phyloP scores from a whole-genome alignment of 2,888 invertebrate genomes.

The Sycophila texana region DNA sequence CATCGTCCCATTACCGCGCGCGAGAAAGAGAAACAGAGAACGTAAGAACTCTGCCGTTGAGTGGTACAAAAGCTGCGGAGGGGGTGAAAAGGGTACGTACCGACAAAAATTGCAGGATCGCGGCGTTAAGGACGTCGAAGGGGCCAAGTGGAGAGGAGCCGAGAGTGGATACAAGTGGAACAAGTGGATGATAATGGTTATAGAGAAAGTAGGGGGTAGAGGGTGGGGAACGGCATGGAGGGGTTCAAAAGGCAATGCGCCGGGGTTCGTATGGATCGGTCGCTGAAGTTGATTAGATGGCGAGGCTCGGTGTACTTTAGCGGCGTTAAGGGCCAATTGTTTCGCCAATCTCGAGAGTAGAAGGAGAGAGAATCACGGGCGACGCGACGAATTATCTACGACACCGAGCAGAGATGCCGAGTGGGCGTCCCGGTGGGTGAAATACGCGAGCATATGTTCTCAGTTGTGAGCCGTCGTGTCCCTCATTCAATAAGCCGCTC shows the following conservation, averaged over 20 bases:
- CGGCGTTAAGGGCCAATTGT: constrained; percentile 33
- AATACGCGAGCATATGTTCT: background rate
- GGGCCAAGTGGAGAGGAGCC: background rate
- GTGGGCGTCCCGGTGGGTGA: constrained; percentile 1
- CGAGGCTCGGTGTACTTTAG: background rate
- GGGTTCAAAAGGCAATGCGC: background rate
- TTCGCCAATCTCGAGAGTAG: constrained; percentile 35
- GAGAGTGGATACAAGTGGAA: background rate
- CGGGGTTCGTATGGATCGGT: constrained; percentile 3
- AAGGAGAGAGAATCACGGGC: background rate
- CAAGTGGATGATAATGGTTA: constrained; percentile 16
- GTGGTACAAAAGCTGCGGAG: background rate
- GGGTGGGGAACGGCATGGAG: background rate
- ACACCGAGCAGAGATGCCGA: too few relatives aligned
- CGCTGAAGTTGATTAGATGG: constrained; percentile 32
- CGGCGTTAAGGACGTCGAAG: constrained; percentile 1
- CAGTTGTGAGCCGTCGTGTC: too few relatives aligned
- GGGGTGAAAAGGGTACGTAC: constrained; percentile 10
- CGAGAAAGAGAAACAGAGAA: background rate
- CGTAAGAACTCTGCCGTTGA: background rate
- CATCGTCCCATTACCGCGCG: constrained; percentile 28
- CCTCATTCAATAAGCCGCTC: too few relatives aligned
- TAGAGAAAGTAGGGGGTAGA: background rate
- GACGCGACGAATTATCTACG: background rate
- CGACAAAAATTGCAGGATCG: constrained; percentile 20